Evolutionary conservation across 2,888 invertebrate species (phyloP), one percentile per base, ranked within the genome.

Genomic region (Gisinianus flammeolus): DNA sequence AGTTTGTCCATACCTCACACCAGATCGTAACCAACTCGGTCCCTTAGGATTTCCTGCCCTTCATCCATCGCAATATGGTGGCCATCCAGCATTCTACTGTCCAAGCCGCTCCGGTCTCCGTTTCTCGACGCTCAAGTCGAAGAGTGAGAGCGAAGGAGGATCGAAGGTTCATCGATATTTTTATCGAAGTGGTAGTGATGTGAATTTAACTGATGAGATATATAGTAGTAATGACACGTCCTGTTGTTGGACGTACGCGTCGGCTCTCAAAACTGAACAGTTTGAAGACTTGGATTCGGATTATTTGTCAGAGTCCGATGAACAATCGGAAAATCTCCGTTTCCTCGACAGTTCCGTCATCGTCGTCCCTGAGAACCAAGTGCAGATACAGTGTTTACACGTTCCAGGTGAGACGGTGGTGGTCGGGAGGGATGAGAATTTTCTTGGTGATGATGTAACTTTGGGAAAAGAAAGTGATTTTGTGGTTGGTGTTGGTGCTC

Each of bases 71-170:
- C 84, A 84, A 76, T 83, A 83, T 74, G 84, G 84, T 62, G 84
- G 84, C 56, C 84, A 84, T 73, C 84, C 84, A 68, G 82, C 84
- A 71, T 84, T 84, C 79, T 83, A 81, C 79, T 84, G 84, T 76
- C 83, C 84, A 24, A 76, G 80, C 24, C 70, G 66, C 28, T 68
- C 76, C n/a, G 67, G 54, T 52, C 56, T 58, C 56, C n/a, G 28
- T 10, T 76, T 76, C 68, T 44, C 76, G 26, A 8, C 52, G 16
- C 58, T 68, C 76, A 52, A 30, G 54, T 52, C 76, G 26, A 35
- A 35, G 35, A 62, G 44, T 67, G 30, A n/a, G 16, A 22, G 26
- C 8, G 8, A 4, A 16, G 67, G 22, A 33, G 33, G 10, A 16
- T 72, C 77, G n/a, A 62, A 72, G 33, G 28, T 19, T 31, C 76